Percentiles rank a stretch among this genome's conserved stretches.
These are phyloP conservation scores for Poeciliopsis retropinna DNA, from an alignment of 2,113 vertebrate genomes.

Conservation along the genomic window DNA sequence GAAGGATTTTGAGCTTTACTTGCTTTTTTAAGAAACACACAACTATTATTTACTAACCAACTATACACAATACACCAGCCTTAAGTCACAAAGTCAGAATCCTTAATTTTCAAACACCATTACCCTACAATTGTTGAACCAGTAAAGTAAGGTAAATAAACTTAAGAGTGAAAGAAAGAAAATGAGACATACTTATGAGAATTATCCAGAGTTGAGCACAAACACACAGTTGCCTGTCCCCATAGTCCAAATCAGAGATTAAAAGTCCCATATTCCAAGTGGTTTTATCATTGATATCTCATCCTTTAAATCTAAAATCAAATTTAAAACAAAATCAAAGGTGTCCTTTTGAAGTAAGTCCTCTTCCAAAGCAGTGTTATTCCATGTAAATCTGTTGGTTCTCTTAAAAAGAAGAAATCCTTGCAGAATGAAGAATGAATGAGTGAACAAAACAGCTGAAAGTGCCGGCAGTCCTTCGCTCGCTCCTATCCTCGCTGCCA, in stretches of 20 bases:
- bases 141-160: slow-evolving; percentile 11
- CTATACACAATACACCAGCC: background rate
- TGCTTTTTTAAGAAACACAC: background rate
- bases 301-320: slow-evolving; percentile 45
- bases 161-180: slow-evolving; percentile 31
- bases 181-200: slow-evolving; percentile 79
- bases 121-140: slow-evolving; percentile 12
- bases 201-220: slow-evolving; percentile 69
- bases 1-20: background rate
- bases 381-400: slow-evolving; percentile 26
- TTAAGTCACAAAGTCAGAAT: background rate
- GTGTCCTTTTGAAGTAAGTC: slow-evolving; percentile 27
- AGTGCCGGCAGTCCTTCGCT: slow-evolving; percentile 26
- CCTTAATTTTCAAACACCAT: background rate
- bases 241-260: slow-evolving; percentile 68
- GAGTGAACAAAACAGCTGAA: slow-evolving; percentile 10
- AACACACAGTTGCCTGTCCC: slow-evolving; percentile 64
- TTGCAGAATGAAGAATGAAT: background rate
- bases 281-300: slow-evolving; percentile 67
- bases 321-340: background rate
- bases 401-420: background rate
- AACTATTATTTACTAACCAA: background rate
- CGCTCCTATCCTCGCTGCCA: slow-evolving; percentile 15
- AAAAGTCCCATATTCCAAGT: slow-evolving; percentile 83
- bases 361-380: slow-evolving; percentile 20